These are phyloP conservation scores for Arctopsyche grandis DNA, from an alignment of 1,140 invertebrate species.

Conservation along the genomic window DNA sequence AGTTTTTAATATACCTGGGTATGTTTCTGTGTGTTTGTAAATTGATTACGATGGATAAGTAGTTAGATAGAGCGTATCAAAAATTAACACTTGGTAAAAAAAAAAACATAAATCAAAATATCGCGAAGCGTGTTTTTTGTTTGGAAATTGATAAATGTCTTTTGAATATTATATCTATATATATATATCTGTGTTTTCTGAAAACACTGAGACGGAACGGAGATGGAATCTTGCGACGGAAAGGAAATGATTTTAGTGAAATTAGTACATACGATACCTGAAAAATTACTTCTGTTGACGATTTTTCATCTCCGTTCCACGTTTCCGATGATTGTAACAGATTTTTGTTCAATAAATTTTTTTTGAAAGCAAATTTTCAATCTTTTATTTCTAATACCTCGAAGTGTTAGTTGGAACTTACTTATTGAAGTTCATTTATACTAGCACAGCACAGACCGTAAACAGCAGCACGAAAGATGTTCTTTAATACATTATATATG, in stretches of 20 bases:
- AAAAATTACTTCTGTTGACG: no score
- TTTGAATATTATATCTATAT: neutral
- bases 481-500: no score
- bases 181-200: neutral
- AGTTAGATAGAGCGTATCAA: neutral
- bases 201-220: no score
- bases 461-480: no score
- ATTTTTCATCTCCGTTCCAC: no score
- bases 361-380: neutral
- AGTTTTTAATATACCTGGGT: constrained; percentile 2
- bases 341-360: constrained; percentile 27
- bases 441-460: no score
- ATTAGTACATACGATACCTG: no score
- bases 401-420: no score
- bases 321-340: neutral
- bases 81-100: neutral
- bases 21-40: constrained; percentile 25
- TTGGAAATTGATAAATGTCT: neutral
- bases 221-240: no score
- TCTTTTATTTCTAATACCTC: neutral
- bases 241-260: no score
- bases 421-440: no score
- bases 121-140: no score
- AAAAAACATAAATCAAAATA: neutral
- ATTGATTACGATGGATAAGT: constrained; percentile 5